A percentile compares a stretch with the other conserved stretches of the same genome.
Conservation (phyloP, 2,888 invertebrate genomes). For the Saturnia japonica region DNA sequence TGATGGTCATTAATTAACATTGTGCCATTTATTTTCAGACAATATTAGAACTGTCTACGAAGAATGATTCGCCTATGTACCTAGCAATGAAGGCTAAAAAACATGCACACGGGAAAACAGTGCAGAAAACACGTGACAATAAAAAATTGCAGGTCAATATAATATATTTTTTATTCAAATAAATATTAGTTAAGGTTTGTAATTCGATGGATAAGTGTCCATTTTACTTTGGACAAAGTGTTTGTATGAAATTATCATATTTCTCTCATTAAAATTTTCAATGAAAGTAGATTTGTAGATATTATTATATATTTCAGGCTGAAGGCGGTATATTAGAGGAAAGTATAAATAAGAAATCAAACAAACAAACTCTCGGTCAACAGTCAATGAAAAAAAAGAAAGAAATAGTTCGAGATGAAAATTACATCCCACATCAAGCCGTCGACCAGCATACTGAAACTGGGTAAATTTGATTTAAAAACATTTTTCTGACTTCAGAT, state of each 20-base stretch:
- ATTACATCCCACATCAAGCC: slow-evolving; percentile 93
- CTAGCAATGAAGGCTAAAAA: slow-evolving; percentile 95
- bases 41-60: slow-evolving; percentile 94
- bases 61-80: slow-evolving; percentile 88
- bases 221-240: neutral
- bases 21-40: slow-evolving; percentile 82
- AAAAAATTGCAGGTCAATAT: slow-evolving; percentile 55
- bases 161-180: neutral
- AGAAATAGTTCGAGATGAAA: slow-evolving; percentile 86
- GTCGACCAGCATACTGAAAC: slow-evolving; percentile 92
- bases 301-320: slow-evolving; percentile 49
- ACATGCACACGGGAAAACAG: slow-evolving; percentile 83
- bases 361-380: slow-evolving; percentile 26
- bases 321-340: slow-evolving; percentile 54
- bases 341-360: slow-evolving; percentile 34
- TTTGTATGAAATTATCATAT: neutral
- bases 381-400: slow-evolving; percentile 63
- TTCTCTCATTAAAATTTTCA: neutral
- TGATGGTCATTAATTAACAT: neutral
- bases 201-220: too few species aligned
- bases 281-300: neutral
- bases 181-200: too few species aligned
- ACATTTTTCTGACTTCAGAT: too few species aligned
- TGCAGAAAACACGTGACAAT: slow-evolving; percentile 71
- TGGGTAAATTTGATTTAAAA: slow-evolving; percentile 79